Conservation (phyloP, 1,140 invertebrate genomes). For the Drosophila pallidifrons region DNA sequence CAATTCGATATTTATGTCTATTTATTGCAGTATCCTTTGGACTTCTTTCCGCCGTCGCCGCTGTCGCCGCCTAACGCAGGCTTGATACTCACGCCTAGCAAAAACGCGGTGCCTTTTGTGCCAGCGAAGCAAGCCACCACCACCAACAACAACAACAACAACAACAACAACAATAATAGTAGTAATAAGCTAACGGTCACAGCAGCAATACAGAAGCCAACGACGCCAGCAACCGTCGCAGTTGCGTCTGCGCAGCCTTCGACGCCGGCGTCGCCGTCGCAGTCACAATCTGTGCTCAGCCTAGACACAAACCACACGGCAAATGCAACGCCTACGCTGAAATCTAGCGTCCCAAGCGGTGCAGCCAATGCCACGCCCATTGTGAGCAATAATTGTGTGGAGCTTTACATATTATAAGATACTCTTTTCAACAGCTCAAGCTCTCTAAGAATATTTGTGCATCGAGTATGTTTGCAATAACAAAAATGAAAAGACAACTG, state of each 20-base stretch:
- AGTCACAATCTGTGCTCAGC: slow-evolving; percentile 59
- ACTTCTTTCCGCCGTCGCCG: slow-evolving; percentile 73
- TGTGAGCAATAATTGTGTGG: slow-evolving; percentile 72
- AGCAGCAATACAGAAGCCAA: slow-evolving; percentile 12
- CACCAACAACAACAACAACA: slow-evolving; percentile 31
- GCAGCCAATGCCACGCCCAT: slow-evolving; percentile 56
- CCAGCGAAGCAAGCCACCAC: slow-evolving; percentile 62
- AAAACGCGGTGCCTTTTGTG: slow-evolving; percentile 66
- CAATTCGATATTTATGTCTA: background rate
- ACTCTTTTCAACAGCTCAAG: background rate
- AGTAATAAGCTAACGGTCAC: slow-evolving; percentile 19
- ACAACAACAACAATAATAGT: background rate
- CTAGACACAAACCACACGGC: slow-evolving; percentile 65
- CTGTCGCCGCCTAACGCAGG: slow-evolving; percentile 68
- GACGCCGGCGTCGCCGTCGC: slow-evolving; percentile 12
- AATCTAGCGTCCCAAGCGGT: slow-evolving; percentile 44
- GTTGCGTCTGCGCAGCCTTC: slow-evolving; percentile 26
- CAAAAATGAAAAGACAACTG: background rate
- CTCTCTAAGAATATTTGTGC: slow-evolving; percentile 12
- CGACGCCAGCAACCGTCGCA: slow-evolving; percentile 1
- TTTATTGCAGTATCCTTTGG: slow-evolving; percentile 69
- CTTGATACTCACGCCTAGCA: slow-evolving; percentile 72
- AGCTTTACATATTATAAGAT: slow-evolving; percentile 67
- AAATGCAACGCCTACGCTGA: slow-evolving; percentile 44
- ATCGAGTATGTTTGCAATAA: background rate